Conservation (phyloP, 2,797 vertebrate species). For the Leptodactylus fallax region DNA sequence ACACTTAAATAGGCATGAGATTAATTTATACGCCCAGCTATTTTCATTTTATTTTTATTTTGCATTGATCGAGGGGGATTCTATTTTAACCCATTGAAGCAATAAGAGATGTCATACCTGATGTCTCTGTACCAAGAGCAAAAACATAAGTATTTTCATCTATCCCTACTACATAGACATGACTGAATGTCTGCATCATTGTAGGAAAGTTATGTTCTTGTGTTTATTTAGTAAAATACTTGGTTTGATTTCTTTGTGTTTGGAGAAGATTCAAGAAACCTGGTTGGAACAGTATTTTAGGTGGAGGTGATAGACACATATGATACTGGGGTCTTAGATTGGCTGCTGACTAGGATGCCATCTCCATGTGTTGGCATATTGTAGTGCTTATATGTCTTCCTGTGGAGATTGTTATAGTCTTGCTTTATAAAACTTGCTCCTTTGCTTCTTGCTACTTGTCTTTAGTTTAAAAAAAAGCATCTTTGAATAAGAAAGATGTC, state of each 20-base stretch:
- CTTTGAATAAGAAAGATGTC: neutral
- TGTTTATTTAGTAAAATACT: slow-evolving; percentile 13
- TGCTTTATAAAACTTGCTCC: no score
- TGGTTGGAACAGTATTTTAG: neutral
- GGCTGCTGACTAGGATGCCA: neutral
- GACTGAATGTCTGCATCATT: neutral
- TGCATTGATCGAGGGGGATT: neutral
- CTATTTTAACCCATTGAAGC: neutral
- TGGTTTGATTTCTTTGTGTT: neutral
- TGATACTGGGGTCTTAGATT: neutral
- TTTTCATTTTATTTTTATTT: slow-evolving; percentile 25
- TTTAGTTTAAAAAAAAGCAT: no score
- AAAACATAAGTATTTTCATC: neutral
- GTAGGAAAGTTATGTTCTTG: neutral
- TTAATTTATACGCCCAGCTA: slow-evolving; percentile 13
- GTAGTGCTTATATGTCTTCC: neutral
- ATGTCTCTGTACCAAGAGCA: slow-evolving; percentile 7
- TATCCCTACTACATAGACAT: neutral
- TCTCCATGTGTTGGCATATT: neutral
- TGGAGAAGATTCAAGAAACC: neutral
- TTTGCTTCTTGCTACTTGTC: no score
- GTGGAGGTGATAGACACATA: neutral
- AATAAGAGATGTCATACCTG: neutral
- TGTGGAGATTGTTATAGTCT: neutral
- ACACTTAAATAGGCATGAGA: slow-evolving; percentile 23